phyloP scores from a whole-genome alignment of 1,140 invertebrate genomes.

The Euwallacea similis region DNA sequence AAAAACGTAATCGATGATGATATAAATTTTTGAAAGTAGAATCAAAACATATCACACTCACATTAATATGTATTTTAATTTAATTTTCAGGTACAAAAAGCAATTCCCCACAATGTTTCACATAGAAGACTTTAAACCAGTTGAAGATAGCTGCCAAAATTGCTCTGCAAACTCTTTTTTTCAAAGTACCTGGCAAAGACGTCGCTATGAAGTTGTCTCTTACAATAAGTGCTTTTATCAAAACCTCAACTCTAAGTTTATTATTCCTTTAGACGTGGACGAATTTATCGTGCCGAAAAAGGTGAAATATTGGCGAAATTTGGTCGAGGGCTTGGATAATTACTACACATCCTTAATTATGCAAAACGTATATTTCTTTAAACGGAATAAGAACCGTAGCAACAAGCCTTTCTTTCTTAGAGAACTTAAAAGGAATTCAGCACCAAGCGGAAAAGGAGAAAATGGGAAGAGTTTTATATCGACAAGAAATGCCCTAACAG shows the following conservation, averaged over 20 bases:
- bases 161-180: neutral
- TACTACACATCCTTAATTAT: constrained; percentile 65
- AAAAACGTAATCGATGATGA: no score
- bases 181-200: constrained; percentile 63
- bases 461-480: constrained; percentile 73
- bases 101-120: constrained; percentile 10
- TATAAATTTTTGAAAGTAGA: no score
- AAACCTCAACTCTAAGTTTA: constrained; percentile 63
- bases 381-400: constrained; percentile 48
- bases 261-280: constrained; percentile 71
- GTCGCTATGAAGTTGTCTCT: constrained; percentile 69
- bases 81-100: constrained; percentile 29
- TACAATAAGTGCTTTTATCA: constrained; percentile 78
- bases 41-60: neutral
- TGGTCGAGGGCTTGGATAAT: constrained; percentile 55
- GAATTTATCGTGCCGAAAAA: constrained; percentile 69
- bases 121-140: constrained; percentile 4
- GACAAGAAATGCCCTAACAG: constrained; percentile 65
- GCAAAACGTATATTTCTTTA: constrained; percentile 64
- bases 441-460: constrained; percentile 62
- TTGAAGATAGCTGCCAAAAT: constrained; percentile 8
- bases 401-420: constrained; percentile 45
- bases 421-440: constrained; percentile 43
- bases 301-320: constrained; percentile 59
- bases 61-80: neutral